These are phyloP conservation scores for Arenaria interpres DNA, from an alignment of 2,113 vertebrate genomes.

Conservation along the genomic window DNA sequence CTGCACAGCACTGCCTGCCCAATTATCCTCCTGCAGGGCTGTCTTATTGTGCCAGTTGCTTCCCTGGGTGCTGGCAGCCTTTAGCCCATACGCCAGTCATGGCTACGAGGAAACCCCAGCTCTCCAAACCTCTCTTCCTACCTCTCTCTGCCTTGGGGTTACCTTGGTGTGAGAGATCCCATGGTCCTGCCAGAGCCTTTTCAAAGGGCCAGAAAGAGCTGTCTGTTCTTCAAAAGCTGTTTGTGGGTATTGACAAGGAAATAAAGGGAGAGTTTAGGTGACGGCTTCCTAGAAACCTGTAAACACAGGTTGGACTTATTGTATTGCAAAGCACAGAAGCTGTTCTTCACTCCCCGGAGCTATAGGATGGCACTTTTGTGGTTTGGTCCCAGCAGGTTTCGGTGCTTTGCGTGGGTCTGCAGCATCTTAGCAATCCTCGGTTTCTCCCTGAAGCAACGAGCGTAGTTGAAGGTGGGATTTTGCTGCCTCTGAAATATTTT, in stretches of 20 bases:
- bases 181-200: background rate
- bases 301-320: background rate
- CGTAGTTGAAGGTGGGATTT: background rate
- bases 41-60: constrained; percentile 8
- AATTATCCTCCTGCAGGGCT: constrained; percentile 47
- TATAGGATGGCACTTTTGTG: background rate
- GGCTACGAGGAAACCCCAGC: rapidly evolving
- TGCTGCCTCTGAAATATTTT: rapidly evolving
- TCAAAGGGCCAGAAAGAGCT: background rate
- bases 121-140: background rate
- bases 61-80: constrained; percentile 38
- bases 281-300: background rate
- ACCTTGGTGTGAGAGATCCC: background rate
- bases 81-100: background rate
- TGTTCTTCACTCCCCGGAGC: background rate
- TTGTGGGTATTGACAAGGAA: background rate
- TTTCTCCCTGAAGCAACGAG: background rate
- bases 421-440: background rate
- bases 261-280: background rate
- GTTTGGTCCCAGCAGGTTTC: background rate
- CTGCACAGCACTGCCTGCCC: constrained; percentile 48
- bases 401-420: background rate
- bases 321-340: background rate
- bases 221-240: background rate
- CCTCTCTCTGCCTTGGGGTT: background rate